phyloP scores from a whole-genome alignment of 2,113 vertebrate species.

The Hystrix cristata region DNA sequence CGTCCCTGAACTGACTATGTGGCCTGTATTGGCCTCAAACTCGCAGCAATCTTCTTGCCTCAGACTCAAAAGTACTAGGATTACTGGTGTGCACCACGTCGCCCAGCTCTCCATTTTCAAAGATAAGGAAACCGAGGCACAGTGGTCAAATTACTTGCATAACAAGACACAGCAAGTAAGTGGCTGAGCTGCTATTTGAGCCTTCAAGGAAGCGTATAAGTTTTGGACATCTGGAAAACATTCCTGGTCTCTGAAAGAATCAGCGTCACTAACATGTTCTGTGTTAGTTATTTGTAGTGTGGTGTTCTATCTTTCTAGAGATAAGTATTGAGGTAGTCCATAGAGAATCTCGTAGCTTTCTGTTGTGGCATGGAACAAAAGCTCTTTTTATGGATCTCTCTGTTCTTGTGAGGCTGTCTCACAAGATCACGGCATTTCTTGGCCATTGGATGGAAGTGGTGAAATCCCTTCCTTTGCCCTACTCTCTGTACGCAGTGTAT shows the following conservation, averaged over 20 bases:
- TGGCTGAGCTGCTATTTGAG: conserved; percentile 67
- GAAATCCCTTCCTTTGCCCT: neutral
- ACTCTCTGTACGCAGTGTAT: neutral
- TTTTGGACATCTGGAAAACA: conserved; percentile 38
- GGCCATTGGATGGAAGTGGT: conserved; percentile 9
- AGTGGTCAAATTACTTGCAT: conserved; percentile 63
- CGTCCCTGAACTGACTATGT: neutral
- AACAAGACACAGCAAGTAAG: conserved; percentile 29
- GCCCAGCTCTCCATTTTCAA: conserved; percentile 39
- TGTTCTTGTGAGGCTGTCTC: neutral
- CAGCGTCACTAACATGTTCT: neutral
- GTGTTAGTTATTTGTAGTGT: neutral
- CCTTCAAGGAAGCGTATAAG: conserved; percentile 27
- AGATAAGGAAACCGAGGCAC: conserved; percentile 65
- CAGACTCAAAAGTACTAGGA: neutral
- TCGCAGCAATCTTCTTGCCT: neutral
- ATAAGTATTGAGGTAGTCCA: conserved; percentile 10
- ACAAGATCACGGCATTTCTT: neutral
- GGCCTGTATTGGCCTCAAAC: neutral
- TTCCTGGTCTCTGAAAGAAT: conserved; percentile 1
- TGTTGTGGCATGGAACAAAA: conserved; percentile 32
- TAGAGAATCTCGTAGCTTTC: conserved; percentile 29
- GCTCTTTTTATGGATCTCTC: conserved; percentile 16
- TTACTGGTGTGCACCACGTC: neutral
- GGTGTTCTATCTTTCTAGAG: conserved; percentile 36